Base-by-base conservation (phyloP, 2,113 vertebrate genomes). In the Corydoras maculifer region DNA sequence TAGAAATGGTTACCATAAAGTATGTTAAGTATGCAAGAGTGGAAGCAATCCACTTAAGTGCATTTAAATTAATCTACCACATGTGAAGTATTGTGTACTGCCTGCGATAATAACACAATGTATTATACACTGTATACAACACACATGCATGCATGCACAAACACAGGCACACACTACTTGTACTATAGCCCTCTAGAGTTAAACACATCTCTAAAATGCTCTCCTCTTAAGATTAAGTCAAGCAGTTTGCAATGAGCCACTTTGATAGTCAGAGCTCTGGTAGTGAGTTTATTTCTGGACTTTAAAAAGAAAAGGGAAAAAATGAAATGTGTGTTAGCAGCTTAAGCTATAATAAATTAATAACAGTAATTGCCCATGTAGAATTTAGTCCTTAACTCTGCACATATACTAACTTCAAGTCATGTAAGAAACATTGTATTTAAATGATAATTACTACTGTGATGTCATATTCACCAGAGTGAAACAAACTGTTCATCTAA, bases 11-110 rank as follows among this genome's bases (percentile, higher is more conserved):
- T 43, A 43, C 35, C 35, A 43, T 43, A 43, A 43, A 43, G 35
- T 43, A 43, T 43, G 35, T 43, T 43, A 43, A 31, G 49, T 62
- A 29, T 58, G 58, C 60, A 58, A n/a, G 11, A 25, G 60, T 73
- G 58, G 62, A 70, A 43, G 12, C 62, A 70, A 73, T 43, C 25
- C 63, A 50, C 55, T 65, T 72, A 75, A 10, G 14, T 68, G 30
- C 29, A 51, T 25, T 12, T 63, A 68, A 63, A 69, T 64, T 53
- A 50, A 58, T 68, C 68, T 32, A 15, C 10, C 12, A 32, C 7
- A 62, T 62, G 32, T 35, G 13, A 62, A 15, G 31, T 14, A n/a
- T 62, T 43, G 32, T 63, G n/a, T 18, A 63, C 15, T 32, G n/a
- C 18, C 29, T 43, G 35, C 7, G 35, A 43, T 43, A 43, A 4